Conservation (phyloP, 2,113 vertebrate genomes). For the Spilogale gracilis region DNA sequence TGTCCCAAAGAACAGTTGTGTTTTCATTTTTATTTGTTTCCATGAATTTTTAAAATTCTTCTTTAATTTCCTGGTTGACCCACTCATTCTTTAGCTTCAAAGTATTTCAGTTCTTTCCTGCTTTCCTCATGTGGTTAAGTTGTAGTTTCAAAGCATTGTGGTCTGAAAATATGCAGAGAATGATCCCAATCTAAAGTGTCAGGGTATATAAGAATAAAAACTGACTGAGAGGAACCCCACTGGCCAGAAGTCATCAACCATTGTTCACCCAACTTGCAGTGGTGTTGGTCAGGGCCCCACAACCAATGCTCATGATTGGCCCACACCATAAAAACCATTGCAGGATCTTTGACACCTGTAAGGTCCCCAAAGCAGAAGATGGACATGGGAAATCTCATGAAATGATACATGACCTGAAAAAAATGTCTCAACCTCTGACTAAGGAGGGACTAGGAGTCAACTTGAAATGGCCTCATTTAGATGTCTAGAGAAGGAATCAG, state of each 20-base stretch:
- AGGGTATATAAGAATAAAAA: neutral
- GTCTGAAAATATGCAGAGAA: too few relatives aligned
- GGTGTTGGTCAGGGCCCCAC: neutral
- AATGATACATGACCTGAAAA: neutral
- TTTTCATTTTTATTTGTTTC: too few relatives aligned
- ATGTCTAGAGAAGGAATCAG: neutral
- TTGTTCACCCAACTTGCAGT: neutral
- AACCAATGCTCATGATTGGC: neutral
- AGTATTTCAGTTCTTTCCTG: too few relatives aligned
- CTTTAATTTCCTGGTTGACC: too few relatives aligned
- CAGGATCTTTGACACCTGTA: neutral
- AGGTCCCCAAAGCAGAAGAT: neutral
- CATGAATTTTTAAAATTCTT: too few relatives aligned
- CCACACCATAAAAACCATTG: neutral
- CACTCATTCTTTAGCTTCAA: too few relatives aligned
- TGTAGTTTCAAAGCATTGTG: too few relatives aligned
- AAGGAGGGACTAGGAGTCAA: neutral
- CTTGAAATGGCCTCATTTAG: neutral
- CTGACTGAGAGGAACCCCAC: neutral
- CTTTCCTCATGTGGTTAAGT: too few relatives aligned
- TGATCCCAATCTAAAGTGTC: neutral
- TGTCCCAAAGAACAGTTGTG: too few relatives aligned
- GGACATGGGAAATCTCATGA: neutral
- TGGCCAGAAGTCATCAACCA: neutral
- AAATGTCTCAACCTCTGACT: neutral